Percentiles rank a stretch among this genome's conserved stretches.
Conservation (phyloP, 2,797 vertebrate genomes). For the Bradypodion ventrale region DNA sequence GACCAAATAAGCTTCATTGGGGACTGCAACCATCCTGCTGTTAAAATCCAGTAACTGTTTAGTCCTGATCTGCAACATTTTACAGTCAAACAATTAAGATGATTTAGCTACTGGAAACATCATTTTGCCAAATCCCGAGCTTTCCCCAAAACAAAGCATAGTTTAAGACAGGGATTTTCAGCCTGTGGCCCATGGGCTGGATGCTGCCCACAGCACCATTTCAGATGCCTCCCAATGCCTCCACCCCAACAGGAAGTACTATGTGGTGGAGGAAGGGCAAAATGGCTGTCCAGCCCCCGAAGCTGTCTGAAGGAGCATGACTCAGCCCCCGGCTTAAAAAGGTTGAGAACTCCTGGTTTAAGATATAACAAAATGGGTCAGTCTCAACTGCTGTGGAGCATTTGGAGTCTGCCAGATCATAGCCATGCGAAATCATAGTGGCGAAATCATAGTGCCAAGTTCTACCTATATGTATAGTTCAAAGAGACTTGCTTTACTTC, state of each 20-base stretch:
- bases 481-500: constrained; percentile 19
- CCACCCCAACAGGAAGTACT: too few species aligned
- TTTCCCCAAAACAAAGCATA: background rate
- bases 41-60: constrained; percentile 13
- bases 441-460: constrained; percentile 18
- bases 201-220: too few species aligned
- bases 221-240: too few species aligned
- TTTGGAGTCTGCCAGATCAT: background rate
- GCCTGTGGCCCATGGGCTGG: too few species aligned
- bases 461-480: constrained; percentile 19
- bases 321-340: too few species aligned
- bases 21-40: background rate
- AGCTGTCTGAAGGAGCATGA: too few species aligned
- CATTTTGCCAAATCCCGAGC: constrained; percentile 1
- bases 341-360: too few species aligned
- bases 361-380: constrained; percentile 19
- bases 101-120: background rate
- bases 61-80: background rate
- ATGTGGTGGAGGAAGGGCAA: too few species aligned
- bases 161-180: too few species aligned
- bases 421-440: background rate
- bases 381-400: background rate
- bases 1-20: background rate
- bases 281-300: too few species aligned
- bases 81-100: background rate